Base-by-base conservation (phyloP, 2,888 invertebrate species). In the Callimorpha dominula region DNA sequence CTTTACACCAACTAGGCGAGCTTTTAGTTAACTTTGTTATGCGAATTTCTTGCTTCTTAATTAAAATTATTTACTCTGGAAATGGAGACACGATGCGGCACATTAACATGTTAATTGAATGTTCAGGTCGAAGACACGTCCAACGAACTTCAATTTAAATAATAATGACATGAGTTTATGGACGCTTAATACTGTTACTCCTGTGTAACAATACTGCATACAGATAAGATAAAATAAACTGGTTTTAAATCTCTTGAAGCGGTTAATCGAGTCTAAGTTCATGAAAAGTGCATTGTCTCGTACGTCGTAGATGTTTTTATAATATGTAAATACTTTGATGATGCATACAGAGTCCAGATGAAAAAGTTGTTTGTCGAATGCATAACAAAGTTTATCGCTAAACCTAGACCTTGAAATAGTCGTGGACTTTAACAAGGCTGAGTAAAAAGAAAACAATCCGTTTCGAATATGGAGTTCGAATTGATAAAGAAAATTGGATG, bases 61-160 rank as follows among this genome's bases (percentile, higher is more conserved):
- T 85, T 85, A 76, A 73, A 82, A 74, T 85, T 78, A 80, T 84
- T 84, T 82, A 65, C 72, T 77, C 70, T 75, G 75, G 73, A 74
- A 71, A 77, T 74, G 73, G 60, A 65, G 64, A 60, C 50, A 57
- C 60, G 42, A 31, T 31, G 57, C 50, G n/a, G 42, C 31, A 50
- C 46, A 70, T 69, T 69, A 65, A 60, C 69, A 69, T 73, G 70
- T 60, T 70, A 73, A 73, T 70, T 66, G 62, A 52, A 69, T 60
- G 43, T 43, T 52, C 31, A 49, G 60, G 65, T 70, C 69, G 66
- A 65, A 68, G 68, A 72, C 72, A 72, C 60, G 72, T 72, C 40
- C 66, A 54, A 67, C 70, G 54, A 66, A 70, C 70, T 63, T 54
- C 66, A 70, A 73, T 70, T 73, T 70, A 70, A 70, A 70, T 73